Evolutionary conservation across 2,888 invertebrate genomes (phyloP), one percentile per base, ranked within the genome.

Genomic region (Drosophila melanosoma): DNA sequence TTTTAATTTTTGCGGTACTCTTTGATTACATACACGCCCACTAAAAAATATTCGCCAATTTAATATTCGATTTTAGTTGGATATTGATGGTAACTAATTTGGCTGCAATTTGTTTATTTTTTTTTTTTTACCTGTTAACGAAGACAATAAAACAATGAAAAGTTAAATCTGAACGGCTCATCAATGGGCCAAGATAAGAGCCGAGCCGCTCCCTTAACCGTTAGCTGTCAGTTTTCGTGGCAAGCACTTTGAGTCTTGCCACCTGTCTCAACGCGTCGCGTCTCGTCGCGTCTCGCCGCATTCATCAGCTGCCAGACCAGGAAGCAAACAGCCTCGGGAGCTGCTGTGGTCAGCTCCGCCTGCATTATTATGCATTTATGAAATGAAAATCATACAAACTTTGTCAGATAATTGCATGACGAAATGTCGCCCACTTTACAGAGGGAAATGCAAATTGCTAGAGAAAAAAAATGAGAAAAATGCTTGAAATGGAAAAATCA

Each of bases 381-480:
- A 87, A 70, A 69, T 56, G 65, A 75, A 79, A 82, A 79, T 84
- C 85, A 76, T 82, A 69, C 57, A 64, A 84, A 79, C 74, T 87
- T 73, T 76, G 80, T 71, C 70, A 72, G 76, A 74, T 87, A 87
- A 82, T 87, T 84, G 51, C 82, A 81, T 73, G 62, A 69, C 57
- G 51, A 66, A 83, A 72, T 66, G 66, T 65, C 83, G 87, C 87
- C 79, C 79, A 87, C 87, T 87, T 87, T 62, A 10, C 61, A 33
- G 51, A 61, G 29, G 60, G n/a, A 54, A 58, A 62, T 51, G 62
- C 62, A 33, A 53, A 58, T 26, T 4, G 42, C 26, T 23, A 10
- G 23, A 23, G 23, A 23, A 23, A 23, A 23, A 23, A 23, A 59
- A 15, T 8, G 26, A 8, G 15, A 15, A 51, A 69, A 26, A 5